These are phyloP conservation scores for Caradrina clavipalpis DNA, from an alignment of 2,888 invertebrate species.

Conservation along the genomic window DNA sequence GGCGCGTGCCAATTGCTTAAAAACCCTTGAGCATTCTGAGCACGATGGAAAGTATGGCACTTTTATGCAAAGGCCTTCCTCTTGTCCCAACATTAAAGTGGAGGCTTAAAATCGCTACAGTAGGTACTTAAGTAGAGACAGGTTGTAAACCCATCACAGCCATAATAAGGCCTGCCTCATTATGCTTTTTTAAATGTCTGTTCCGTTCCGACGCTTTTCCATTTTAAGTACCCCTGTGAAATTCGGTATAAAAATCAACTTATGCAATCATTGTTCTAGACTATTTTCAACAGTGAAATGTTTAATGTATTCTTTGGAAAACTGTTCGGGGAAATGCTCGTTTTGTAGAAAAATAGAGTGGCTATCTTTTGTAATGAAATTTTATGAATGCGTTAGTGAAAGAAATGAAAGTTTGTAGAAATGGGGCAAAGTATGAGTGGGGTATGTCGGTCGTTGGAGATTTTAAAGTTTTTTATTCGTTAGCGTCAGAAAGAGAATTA, in stretches of 20 bases:
- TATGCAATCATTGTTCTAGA: constrained; percentile 32
- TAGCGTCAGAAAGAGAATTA: no score
- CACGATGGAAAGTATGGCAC: constrained; percentile 22
- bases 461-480: constrained; percentile 16
- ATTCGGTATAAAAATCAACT: constrained; percentile 26
- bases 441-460: constrained; percentile 5
- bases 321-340: constrained; percentile 24
- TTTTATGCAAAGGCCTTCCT: constrained; percentile 52
- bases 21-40: constrained; percentile 36
- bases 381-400: constrained; percentile 54
- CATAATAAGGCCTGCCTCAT: constrained; percentile 47
- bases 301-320: constrained; percentile 36
- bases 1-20: constrained; percentile 32
- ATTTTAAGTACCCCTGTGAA: constrained; percentile 9
- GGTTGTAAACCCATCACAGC: constrained; percentile 48
- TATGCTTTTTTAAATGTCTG: constrained; percentile 45
- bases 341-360: constrained; percentile 43
- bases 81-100: constrained; percentile 50
- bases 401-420: constrained; percentile 29
- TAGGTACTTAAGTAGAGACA: constrained; percentile 53
- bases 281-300: constrained; percentile 30
- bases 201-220: constrained; percentile 7
- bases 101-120: constrained; percentile 44
- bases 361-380: constrained; percentile 56
- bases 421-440: constrained; percentile 20